phyloP scores from a whole-genome alignment of 2,113 vertebrate genomes.

The Nycticebus coucang region DNA sequence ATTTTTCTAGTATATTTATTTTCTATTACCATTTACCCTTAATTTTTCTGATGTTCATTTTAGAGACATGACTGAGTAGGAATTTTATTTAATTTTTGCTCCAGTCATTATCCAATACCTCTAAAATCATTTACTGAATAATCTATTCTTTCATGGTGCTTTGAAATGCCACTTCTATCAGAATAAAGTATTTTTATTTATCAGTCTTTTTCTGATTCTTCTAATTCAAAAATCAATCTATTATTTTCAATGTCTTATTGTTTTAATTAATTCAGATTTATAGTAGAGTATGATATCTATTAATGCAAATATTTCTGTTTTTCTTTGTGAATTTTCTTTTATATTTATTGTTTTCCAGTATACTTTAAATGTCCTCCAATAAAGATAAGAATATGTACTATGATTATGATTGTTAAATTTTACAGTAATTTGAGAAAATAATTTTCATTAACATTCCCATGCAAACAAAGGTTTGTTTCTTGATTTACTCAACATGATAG shows the following conservation, averaged over 20 bases:
- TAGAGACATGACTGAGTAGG: neutral
- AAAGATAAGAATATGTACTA: neutral
- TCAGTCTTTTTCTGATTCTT: slow-evolving; percentile 7
- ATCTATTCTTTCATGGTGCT: neutral
- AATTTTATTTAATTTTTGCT: slow-evolving; percentile 31
- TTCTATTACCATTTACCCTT: neutral
- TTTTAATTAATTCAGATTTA: neutral
- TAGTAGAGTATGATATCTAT: neutral
- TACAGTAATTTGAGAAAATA: neutral
- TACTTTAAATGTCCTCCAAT: neutral
- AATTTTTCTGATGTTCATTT: neutral
- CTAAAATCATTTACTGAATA: neutral
- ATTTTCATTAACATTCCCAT: neutral
- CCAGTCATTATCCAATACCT: neutral
- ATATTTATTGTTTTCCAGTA: neutral
- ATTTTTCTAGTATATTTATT: neutral
- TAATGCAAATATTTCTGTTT: neutral
- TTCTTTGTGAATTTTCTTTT: neutral
- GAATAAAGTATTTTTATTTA: neutral
- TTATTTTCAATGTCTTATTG: neutral
- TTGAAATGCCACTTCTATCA: slow-evolving; percentile 10
- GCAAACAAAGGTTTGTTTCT: neutral
- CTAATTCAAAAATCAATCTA: neutral
- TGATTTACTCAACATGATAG: neutral
- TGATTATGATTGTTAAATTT: neutral